Percentiles rank a stretch among this genome's conserved stretches.
Evolutionary conservation across 2,113 vertebrate genomes (phyloP).

Genomic region (Puntigrus tetrazona): DNA sequence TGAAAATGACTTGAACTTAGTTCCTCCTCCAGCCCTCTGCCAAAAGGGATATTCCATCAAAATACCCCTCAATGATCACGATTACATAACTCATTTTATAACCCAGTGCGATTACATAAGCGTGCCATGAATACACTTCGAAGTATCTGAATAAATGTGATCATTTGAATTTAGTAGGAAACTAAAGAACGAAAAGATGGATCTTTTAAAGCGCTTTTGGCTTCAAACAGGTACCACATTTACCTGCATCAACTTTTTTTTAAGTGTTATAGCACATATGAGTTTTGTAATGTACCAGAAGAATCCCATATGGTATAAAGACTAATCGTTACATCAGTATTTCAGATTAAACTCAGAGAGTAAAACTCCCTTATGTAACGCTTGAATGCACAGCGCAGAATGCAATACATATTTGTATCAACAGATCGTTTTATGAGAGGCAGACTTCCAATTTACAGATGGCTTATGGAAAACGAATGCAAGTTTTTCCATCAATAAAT

Average conservation of each 20-base stretch:
- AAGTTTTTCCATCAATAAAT: conserved; percentile 52
- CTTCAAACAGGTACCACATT: background rate
- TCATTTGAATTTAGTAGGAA: background rate
- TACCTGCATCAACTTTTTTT: background rate
- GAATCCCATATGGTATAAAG: background rate
- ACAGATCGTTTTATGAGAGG: conserved; percentile 41
- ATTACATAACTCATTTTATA: conserved; percentile 5
- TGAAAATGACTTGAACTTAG: conserved; percentile 21
- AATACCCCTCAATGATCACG: conserved; percentile 29
- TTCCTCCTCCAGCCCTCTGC: conserved; percentile 7
- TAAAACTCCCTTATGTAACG: conserved; percentile 19
- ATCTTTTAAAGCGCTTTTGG: background rate
- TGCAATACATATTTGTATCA: conserved; percentile 47
- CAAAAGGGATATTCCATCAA: conserved; percentile 6
- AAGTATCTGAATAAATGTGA: background rate
- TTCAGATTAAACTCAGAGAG: conserved; percentile 32
- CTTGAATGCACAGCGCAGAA: conserved; percentile 31
- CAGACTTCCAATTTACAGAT: conserved; percentile 44
- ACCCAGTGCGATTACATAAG: background rate
- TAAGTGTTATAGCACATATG: background rate
- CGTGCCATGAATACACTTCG: background rate
- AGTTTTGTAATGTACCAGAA: background rate
- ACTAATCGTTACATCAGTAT: conserved; percentile 51
- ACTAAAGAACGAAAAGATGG: background rate
- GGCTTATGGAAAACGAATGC: conserved; percentile 41